These are phyloP conservation scores for Chrysina gloriosa DNA, from an alignment of 2,888 invertebrate species.

Conservation along the genomic window DNA sequence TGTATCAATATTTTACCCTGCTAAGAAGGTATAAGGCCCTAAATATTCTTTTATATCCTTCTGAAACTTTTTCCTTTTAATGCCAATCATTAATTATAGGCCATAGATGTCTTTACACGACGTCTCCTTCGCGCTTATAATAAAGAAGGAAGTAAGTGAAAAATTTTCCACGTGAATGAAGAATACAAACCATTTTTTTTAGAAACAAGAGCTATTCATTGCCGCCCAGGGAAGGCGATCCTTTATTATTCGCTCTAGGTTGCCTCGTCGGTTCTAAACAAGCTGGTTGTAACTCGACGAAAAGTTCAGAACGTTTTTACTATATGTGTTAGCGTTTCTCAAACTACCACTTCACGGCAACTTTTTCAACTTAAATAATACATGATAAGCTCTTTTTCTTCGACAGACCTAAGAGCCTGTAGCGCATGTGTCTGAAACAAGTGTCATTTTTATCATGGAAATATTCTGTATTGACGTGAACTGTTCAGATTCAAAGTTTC, in stretches of 20 bases:
- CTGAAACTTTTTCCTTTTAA: background rate
- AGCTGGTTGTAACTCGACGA: slow-evolving; percentile 14
- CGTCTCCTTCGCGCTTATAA: background rate
- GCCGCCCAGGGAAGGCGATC: slow-evolving; percentile 19
- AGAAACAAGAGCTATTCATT: slow-evolving; percentile 27
- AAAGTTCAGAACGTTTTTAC: slow-evolving; percentile 24
- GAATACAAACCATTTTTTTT: slow-evolving; percentile 27
- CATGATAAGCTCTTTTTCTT: slow-evolving; percentile 18
- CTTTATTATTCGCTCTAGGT: slow-evolving; percentile 12
- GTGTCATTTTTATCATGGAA: slow-evolving; percentile 7
- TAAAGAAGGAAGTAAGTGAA: slow-evolving; percentile 27
- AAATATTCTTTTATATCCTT: background rate
- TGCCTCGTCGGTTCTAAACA: slow-evolving; percentile 18
- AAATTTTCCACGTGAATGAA: slow-evolving; percentile 26
- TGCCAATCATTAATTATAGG: slow-evolving; percentile 17
- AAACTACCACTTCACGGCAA: slow-evolving; percentile 27
- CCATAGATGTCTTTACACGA: background rate
- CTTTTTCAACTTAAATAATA: slow-evolving; percentile 31
- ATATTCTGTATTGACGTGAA: background rate
- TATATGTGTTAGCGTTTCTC: slow-evolving; percentile 23
- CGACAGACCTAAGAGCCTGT: background rate
- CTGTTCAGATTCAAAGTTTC: background rate
- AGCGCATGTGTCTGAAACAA: slow-evolving; percentile 2
- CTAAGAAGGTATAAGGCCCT: background rate
- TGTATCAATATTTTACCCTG: background rate